A percentile compares a stretch with the other conserved stretches of the same genome.
These are phyloP conservation scores for Hartigia nigra DNA, from an alignment of 2,888 invertebrate genomes.

Conservation along the genomic window DNA sequence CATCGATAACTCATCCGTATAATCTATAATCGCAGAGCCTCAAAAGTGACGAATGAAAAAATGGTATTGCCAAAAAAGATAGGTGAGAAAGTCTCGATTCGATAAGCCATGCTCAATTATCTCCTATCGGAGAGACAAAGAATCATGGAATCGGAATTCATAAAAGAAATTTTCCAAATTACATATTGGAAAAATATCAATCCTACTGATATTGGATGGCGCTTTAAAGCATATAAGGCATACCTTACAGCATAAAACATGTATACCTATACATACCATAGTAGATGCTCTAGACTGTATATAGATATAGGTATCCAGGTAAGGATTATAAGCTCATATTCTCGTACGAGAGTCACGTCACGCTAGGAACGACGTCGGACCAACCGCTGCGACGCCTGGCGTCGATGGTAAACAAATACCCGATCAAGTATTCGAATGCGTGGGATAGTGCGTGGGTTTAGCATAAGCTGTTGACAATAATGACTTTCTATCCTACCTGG, in stretches of 20 bases:
- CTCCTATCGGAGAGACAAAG: neutral
- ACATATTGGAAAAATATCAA: neutral
- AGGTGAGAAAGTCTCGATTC: neutral
- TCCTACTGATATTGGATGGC: neutral
- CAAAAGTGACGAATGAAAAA: neutral
- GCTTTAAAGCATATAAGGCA: neutral
- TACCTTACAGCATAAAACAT: neutral
- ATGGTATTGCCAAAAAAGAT: neutral
- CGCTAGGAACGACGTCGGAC: constrained; percentile 2
- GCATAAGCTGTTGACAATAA: neutral
- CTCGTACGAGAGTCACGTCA: constrained; percentile 17
- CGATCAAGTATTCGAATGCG: neutral
- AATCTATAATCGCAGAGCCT: neutral
- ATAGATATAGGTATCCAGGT: neutral
- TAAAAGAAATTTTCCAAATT: neutral
- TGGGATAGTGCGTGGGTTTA: neutral
- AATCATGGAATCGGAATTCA: neutral
- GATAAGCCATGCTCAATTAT: neutral
- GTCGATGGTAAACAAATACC: neutral
- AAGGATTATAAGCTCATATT: neutral
- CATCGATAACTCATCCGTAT: neutral
- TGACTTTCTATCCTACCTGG: neutral
- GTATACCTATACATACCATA: too few relatives aligned
- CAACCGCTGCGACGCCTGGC: neutral
- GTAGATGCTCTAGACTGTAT: neutral